Percentiles rank a stretch among this genome's conserved stretches.
Evolutionary conservation across 2,113 vertebrate species (phyloP).

Genomic region (Turdus rufiventris): DNA sequence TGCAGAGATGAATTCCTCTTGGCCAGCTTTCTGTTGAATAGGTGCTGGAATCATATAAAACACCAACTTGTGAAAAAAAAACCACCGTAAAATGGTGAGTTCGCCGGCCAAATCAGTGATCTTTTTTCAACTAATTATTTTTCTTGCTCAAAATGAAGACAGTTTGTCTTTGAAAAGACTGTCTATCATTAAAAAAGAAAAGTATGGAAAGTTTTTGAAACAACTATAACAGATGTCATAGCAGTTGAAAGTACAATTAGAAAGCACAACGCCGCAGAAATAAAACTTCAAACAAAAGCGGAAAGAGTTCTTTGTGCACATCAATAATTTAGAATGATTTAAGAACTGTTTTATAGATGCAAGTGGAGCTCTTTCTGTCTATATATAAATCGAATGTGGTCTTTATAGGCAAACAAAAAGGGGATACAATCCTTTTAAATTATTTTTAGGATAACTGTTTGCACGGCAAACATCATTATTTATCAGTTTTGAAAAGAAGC

Average conservation of each 20-base stretch:
- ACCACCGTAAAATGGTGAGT: background rate
- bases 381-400: conserved; percentile 51
- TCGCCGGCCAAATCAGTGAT: conserved; percentile 56
- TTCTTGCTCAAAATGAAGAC: conserved; percentile 53
- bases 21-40: conserved; percentile 59
- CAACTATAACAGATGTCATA: conserved; percentile 62
- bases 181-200: conserved; percentile 50
- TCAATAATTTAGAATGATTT: conserved; percentile 62
- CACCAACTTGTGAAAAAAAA: background rate
- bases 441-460: conserved; percentile 68
- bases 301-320: conserved; percentile 37
- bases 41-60: conserved; percentile 65
- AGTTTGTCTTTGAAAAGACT: conserved; percentile 50
- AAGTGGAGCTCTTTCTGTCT: conserved; percentile 41
- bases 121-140: conserved; percentile 63
- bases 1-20: conserved; percentile 41
- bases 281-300: conserved; percentile 62
- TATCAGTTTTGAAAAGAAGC: conserved; percentile 60
- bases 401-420: conserved; percentile 66
- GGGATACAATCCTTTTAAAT: conserved; percentile 52
- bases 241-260: conserved; percentile 64
- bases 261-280: conserved; percentile 53
- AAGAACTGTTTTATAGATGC: conserved; percentile 59
- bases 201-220: conserved; percentile 63
- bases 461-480: conserved; percentile 64